Conservation (phyloP, 2,797 vertebrate species). For the Cichlasoma orientale region DNA sequence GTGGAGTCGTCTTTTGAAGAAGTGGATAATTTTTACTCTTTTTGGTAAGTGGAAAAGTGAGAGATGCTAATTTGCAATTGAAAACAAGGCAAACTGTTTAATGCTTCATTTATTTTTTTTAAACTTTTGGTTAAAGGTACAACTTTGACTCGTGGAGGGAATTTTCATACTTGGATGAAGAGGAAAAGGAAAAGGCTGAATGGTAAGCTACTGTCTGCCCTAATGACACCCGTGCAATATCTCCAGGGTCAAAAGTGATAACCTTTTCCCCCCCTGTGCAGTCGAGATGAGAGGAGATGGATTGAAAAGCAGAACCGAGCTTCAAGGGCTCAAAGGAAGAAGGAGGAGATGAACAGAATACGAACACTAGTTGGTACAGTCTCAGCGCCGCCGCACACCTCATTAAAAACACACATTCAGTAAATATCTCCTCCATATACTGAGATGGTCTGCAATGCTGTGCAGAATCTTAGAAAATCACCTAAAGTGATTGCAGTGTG, state of each 20-base stretch:
- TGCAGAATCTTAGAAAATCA: not conserved
- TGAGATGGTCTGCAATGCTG: not conserved
- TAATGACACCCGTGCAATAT: not conserved
- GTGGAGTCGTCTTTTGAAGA: conserved; percentile 92
- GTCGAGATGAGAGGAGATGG: conserved; percentile 97
- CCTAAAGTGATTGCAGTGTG: not conserved
- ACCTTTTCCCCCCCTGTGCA: conserved; percentile 43
- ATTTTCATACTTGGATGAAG: conserved; percentile 98
- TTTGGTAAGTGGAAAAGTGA: conserved; percentile 87
- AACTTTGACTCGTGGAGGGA: conserved; percentile 99
- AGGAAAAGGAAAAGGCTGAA: conserved; percentile 99
- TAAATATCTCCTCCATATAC: not conserved
- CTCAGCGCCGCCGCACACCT: conserved; percentile 12
- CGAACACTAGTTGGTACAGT: conserved; percentile 92
- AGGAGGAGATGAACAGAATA: conserved; percentile 99
- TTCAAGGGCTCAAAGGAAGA: conserved; percentile 93
- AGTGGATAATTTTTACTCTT: conserved; percentile 97
- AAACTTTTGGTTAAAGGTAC: conserved; percentile 82
- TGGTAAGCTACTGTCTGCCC: conserved; percentile 81
- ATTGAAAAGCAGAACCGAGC: conserved; percentile 99
- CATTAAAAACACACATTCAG: not conserved
- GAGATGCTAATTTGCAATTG: not conserved
- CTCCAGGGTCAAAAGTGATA: not conserved
- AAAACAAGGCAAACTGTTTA: not conserved
- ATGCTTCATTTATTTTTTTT: not conserved